phyloP scores from a whole-genome alignment of 2,113 vertebrate genomes.

The Sorex fumeus region DNA sequence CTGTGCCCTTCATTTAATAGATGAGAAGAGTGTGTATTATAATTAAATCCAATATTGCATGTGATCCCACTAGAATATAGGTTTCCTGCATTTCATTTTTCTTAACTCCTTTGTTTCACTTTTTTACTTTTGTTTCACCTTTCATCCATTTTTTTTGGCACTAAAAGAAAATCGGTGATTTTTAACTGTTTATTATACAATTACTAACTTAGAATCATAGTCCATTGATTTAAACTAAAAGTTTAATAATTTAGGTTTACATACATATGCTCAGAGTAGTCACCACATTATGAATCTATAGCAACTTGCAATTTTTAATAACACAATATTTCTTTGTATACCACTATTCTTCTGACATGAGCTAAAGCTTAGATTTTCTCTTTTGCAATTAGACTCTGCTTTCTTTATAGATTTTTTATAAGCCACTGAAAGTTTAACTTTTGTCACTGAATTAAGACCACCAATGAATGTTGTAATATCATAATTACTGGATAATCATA shows the following conservation, averaged over 20 bases:
- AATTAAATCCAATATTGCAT: neutral
- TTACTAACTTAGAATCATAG: neutral
- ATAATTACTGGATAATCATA: slow-evolving; percentile 6
- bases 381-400: neutral
- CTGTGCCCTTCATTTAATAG: neutral
- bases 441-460: slow-evolving; percentile 43
- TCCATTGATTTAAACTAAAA: slow-evolving; percentile 45
- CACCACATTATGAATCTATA: slow-evolving; percentile 8
- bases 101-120: neutral
- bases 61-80: neutral
- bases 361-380: neutral
- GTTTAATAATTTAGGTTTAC: neutral
- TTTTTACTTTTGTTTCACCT: neutral
- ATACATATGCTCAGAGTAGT: neutral
- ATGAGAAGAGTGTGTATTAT: slow-evolving; percentile 8
- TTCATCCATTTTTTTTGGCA: neutral
- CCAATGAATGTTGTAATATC: neutral
- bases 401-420: neutral
- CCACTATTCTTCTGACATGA: neutral
- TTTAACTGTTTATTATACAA: neutral
- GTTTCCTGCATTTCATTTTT: neutral
- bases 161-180: neutral
- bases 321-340: neutral
- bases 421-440: slow-evolving; percentile 38
- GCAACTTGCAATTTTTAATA: neutral